These are phyloP conservation scores for Muscicapa adusta DNA, from an alignment of 2,113 vertebrate species.

Conservation along the genomic window DNA sequence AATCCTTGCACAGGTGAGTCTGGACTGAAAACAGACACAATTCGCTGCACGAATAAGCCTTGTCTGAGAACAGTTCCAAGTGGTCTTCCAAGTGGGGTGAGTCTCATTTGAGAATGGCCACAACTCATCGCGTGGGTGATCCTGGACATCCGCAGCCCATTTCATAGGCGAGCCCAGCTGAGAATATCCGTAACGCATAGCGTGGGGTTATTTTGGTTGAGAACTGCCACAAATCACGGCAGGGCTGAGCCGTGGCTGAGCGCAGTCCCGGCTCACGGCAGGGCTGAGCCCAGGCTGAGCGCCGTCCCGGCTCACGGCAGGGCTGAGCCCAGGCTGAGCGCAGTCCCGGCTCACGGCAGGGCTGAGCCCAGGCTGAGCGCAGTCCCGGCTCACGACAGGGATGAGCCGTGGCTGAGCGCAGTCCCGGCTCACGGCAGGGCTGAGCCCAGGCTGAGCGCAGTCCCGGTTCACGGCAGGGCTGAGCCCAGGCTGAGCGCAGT, in stretches of 20 bases:
- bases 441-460: neutral
- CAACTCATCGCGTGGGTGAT: neutral
- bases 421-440: neutral
- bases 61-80: neutral
- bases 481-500: neutral
- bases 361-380: neutral
- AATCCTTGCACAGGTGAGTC: neutral
- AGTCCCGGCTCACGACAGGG: neutral
- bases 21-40: neutral
- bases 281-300: too few species aligned
- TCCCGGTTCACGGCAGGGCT: fast-evolving
- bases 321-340: neutral
- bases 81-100: too few species aligned
- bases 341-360: fast-evolving
- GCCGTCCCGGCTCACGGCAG: fast-evolving
- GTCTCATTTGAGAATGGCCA: neutral
- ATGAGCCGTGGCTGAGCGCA: neutral
- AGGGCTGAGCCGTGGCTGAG: fast-evolving
- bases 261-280: fast-evolving
- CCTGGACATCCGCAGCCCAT: fast-evolving
- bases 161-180: neutral
- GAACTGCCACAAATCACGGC: fast-evolving
- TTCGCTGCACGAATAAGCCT: fast-evolving
- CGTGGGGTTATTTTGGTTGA: fast-evolving
- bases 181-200: fast-evolving